These are phyloP conservation scores for Potorous gilbertii DNA, from an alignment of 2,797 vertebrate species.

Conservation along the genomic window DNA sequence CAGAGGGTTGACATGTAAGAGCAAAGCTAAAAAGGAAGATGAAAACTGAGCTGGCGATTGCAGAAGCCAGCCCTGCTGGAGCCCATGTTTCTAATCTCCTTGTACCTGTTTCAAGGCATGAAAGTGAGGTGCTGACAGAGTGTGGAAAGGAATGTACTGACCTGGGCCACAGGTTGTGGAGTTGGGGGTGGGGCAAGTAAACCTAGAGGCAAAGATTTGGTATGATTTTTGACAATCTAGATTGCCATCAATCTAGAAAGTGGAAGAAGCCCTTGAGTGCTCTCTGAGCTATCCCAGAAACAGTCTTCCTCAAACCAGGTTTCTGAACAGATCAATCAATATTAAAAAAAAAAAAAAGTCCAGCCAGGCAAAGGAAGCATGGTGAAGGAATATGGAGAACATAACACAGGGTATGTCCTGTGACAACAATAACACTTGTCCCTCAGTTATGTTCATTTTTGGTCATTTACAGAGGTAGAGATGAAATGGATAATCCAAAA, in stretches of 20 bases:
- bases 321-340: not conserved
- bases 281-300: not conserved
- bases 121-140: constrained; percentile 78
- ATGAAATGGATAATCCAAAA: not conserved
- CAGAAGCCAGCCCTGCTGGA: constrained; percentile 49
- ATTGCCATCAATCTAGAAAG: not conserved
- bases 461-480: not conserved
- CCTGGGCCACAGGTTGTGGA: constrained; percentile 52
- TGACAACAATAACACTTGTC: not conserved
- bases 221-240: constrained; percentile 27
- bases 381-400: not conserved
- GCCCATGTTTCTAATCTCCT: constrained; percentile 66
- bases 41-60: constrained; percentile 77
- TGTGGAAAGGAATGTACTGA: constrained; percentile 79
- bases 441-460: not conserved
- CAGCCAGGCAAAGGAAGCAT: not conserved
- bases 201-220: constrained; percentile 28
- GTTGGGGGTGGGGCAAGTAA: constrained; percentile 6
- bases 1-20: constrained; percentile 63
- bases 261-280: not conserved
- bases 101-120: constrained; percentile 80
- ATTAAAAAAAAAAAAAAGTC: not conserved
- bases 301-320: not conserved
- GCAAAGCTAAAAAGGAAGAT: constrained; percentile 65
- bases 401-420: not conserved